These are phyloP conservation scores for Lepidurus packardi DNA, from an alignment of 1,140 invertebrate species.

Conservation along the genomic window DNA sequence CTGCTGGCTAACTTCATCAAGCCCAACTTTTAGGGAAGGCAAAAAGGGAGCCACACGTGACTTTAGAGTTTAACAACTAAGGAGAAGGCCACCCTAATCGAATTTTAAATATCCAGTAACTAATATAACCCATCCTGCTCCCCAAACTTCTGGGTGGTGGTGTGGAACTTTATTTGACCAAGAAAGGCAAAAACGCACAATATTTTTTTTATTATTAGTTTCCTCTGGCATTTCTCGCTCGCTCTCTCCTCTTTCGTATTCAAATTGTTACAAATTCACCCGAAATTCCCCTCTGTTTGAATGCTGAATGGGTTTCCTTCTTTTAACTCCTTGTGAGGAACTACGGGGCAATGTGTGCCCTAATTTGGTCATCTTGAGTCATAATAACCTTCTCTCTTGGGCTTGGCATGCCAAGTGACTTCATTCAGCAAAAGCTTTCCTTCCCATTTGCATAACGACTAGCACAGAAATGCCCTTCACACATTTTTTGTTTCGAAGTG, in stretches of 20 bases:
- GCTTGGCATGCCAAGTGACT: constrained; percentile 2
- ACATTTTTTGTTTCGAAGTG: neutral
- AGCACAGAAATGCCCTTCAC: constrained; percentile 14
- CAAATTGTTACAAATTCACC: neutral
- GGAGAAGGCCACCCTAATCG: neutral
- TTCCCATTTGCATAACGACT: constrained; percentile 1
- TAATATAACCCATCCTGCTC: neutral
- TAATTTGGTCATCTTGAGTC: constrained; percentile 17
- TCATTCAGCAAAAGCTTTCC: constrained; percentile 10
- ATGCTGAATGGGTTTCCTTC: neutral
- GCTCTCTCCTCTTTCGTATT: neutral
- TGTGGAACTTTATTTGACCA: no score
- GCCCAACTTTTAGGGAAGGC: neutral
- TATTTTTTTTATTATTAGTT: no score
- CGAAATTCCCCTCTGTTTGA: neutral
- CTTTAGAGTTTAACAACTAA: neutral
- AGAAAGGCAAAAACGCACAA: no score
- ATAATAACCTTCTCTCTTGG: neutral
- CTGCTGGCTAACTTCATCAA: constrained; percentile 11
- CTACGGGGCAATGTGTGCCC: neutral
- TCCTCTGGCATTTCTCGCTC: no score
- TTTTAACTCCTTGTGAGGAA: neutral
- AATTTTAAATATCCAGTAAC: constrained; percentile 6
- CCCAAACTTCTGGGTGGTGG: neutral
- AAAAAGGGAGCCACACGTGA: neutral